Evolutionary conservation across 35 echinoderm and acorn worm species (phyloP), one percentile per base, ranked within the genome.

Genomic region (Chiridota heheva): DNA sequence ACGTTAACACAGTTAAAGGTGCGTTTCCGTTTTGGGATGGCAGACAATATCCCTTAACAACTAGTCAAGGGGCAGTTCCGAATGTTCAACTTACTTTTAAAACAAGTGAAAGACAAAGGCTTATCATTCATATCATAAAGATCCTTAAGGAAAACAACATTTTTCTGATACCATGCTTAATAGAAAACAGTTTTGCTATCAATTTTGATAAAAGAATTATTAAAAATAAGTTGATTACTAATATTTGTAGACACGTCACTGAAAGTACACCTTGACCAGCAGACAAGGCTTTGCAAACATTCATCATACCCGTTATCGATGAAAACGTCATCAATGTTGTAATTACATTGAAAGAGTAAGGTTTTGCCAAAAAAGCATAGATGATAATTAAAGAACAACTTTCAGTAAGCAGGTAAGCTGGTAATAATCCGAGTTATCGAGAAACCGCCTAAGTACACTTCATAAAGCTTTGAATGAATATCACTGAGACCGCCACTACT

Each of bases 201-300:
- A 13, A 69, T 36, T 69, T 69, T 69, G 10, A 69, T 12, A 25
- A 13, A 7, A 41, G 66, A 69, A 34, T 69, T 69, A 1, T 69
- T 69, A 30, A 30, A 69, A 33, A 69, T 69, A 10, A 69, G 34
- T 22, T 69, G 31, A 20, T 34, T 13, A 20, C 38, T 34, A 36
- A 37, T 37, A 34, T 69, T 35, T 20, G 22, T 4, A 12, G 31
- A 12, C 7, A 38, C 10, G 20, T 13, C 22, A 22, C 4, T 69
- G 35, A 10, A 69, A 41, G 20, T 37, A 41, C 22, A 4, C 34
- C 7, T 37, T 1, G 66, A 69, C 31, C 66, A n/a, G n/a, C n/a
- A n/a, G n/a, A n/a, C n/a, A n/a, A 69, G 7, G 38, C 66, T 13
- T 10, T 10, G 35, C 66, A 69, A 33, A 35, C 38, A 69, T 69